Base-by-base conservation (phyloP, 2,113 vertebrate genomes). In the Larimichthys polyactis region DNA sequence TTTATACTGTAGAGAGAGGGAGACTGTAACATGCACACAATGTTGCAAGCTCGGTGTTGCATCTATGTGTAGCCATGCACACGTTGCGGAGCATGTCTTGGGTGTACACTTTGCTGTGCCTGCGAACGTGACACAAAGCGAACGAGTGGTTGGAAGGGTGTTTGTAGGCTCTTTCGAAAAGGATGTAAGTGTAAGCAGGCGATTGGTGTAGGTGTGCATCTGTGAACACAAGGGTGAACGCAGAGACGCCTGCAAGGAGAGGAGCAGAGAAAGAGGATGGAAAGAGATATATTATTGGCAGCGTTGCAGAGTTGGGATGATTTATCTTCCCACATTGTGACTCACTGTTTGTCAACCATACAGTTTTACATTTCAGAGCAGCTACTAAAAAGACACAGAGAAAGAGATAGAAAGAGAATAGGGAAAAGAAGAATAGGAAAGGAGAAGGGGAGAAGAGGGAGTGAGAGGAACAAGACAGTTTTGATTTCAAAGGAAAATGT, bases 241-340 rank as follows among this genome's bases (percentile, higher is more conserved):
- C 84, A 88, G 65, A 78, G 78, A 91, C 27, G 84, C 85, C 86
- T 81, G 84, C 82, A 68, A 81, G 80, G 79, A 87, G 79, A 89
- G 76, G 78, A 88, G 81, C 68, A 87, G 79, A 85, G 79, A 81
- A 68, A 81, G 48, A 76, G 73, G 62, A 76, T 62, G 65, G 78
- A 89, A 64, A 64, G 49, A 89, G 74, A 85, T 78, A 89, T 52
- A 54, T 79, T 85, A 29, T 86, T 82, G 84, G 90, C 88, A 86
- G 74, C 44, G 4, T 67, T 57, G 75, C 60, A 58, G 75, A 89
- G 64, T 86, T 59, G 84, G 90, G 91, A 85, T 86, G 89, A 93
- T 94, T 91, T 91, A 92, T 92, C 92, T 90, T 73, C 91, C 91
- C 90, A 94, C 94, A 89, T 83, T 85, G 81, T 94, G 94, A 94